phyloP scores from a whole-genome alignment of 2,113 vertebrate species.

The Isurus oxyrinchus region DNA sequence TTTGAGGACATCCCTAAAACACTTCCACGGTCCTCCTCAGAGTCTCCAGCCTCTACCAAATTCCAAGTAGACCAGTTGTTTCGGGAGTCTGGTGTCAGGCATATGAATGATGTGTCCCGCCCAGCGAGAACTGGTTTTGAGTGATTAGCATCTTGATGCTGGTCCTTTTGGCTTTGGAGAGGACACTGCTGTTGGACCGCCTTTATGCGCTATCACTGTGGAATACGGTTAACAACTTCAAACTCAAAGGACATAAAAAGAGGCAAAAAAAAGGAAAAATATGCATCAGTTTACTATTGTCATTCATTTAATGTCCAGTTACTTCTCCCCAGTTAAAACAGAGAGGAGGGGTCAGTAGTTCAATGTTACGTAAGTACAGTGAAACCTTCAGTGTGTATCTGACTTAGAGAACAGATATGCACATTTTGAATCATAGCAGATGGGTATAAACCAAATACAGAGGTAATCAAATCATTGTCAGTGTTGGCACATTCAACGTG shows the following conservation, averaged over 20 bases:
- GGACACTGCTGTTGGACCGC: too few species aligned
- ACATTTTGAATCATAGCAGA: not conserved
- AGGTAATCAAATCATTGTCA: not conserved
- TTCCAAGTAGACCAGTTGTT: too few species aligned
- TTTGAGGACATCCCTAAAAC: too few species aligned
- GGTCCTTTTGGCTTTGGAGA: too few species aligned
- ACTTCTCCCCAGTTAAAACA: not conserved
- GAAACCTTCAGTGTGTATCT: not conserved
- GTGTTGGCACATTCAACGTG: not conserved
- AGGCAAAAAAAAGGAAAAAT: not conserved
- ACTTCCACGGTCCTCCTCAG: too few species aligned
- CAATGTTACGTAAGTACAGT: not conserved
- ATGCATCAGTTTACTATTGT: not conserved
- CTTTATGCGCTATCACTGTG: not conserved
- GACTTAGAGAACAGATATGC: not conserved
- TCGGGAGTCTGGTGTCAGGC: too few species aligned
- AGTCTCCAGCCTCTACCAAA: too few species aligned
- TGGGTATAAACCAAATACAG: not conserved
- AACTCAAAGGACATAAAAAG: not conserved
- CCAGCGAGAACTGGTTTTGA: too few species aligned
- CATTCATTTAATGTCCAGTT: not conserved
- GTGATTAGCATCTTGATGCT: too few species aligned
- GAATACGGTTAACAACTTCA: not conserved
- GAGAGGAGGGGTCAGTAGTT: not conserved
- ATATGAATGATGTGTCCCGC: too few species aligned